Base-by-base conservation (phyloP, 2,113 vertebrate species). In the Xyliphius kryptos region DNA sequence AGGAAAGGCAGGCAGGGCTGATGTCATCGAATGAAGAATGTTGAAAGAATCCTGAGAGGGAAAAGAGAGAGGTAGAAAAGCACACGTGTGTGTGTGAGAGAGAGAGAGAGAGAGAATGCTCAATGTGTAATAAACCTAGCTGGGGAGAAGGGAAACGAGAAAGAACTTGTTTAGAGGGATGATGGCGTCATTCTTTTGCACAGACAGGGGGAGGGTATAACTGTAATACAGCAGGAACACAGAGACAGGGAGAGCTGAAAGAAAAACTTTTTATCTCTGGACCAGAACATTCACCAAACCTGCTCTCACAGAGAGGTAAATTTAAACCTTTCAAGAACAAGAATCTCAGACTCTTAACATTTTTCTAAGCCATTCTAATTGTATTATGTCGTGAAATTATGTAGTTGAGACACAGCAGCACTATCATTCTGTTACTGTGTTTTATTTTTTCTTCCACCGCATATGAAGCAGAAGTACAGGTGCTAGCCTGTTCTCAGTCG, bases 11-110 rank as follows among this genome's bases (percentile, higher is more conserved):
- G 71, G 81, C 86, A 89, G 59, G 75, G 82, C 79, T 86, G 83
- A 77, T 89, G 79, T 77, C 84, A 90, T 68, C 84, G 86, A 76
- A 89, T 90, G 80, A 80, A 85, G 75, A 82, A 74, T 72, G 90
- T 81, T 81, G 84, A 79, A 61, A 86, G 84, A 79, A 91, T 86
- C 78, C 80, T 77, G 74, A 80, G 69, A 70, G 83, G 65, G 66
- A 72, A 20, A 70, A n/a, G 67, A n/a, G n/a, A n/a, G 19, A 51
- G 26, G 68, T 54, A 3, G 54, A 76, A 66, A 66, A 61, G 56
- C n/a, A n/a, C n/a, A n/a, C n/a, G 59, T 56, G 61, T 69, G 60
- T 69, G 16, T 14, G 56, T 12, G 53, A 41, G 69, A 74, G 67
- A 73, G 65, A 74, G 62, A 60, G 66, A 71, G 70, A 64, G 63